Conservation (phyloP, 1,140 invertebrate species). For the Sinella curviseta region DNA sequence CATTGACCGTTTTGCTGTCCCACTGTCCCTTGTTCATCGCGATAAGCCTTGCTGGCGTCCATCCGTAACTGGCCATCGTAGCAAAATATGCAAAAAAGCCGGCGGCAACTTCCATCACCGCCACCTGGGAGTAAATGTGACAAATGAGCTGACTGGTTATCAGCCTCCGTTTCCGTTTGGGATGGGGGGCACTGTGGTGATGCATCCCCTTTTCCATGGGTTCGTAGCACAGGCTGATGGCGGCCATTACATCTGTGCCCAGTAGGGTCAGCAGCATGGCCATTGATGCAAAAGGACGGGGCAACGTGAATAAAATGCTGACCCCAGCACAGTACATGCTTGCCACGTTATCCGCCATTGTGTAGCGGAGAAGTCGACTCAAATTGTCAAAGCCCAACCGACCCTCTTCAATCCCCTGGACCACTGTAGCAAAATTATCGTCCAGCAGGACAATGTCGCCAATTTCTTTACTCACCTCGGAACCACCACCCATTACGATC, state of each 20-base stretch:
- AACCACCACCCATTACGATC: conserved; percentile 55
- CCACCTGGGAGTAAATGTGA: conserved; percentile 56
- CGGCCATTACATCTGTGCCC: conserved; percentile 61
- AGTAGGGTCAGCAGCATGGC: conserved; percentile 53
- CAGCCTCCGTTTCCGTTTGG: conserved; percentile 64
- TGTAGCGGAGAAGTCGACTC: conserved; percentile 65
- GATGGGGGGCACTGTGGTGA: conserved; percentile 64
- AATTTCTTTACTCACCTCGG: conserved; percentile 65
- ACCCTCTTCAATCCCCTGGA: conserved; percentile 63
- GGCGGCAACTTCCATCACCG: conserved; percentile 56
- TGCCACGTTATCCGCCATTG: conserved; percentile 51
- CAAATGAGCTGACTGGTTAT: conserved; percentile 51
- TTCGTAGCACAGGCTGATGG: conserved; percentile 70
- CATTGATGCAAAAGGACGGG: conserved; percentile 59
- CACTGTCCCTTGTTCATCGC: conserved; percentile 57
- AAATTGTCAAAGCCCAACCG: conserved; percentile 66
- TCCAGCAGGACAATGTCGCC: conserved; percentile 68
- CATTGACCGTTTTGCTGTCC: conserved; percentile 60
- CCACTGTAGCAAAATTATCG: conserved; percentile 63
- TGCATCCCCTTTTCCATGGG: conserved; percentile 70
- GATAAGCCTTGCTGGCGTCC: conserved; percentile 57
- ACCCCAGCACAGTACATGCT: conserved; percentile 66
- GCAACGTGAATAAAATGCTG: conserved; percentile 60
- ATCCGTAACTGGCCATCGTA: conserved; percentile 63
- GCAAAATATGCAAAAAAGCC: conserved; percentile 60